Evolutionary conservation across 2,113 vertebrate genomes (phyloP).

Genomic region (Condylura cristata): DNA sequence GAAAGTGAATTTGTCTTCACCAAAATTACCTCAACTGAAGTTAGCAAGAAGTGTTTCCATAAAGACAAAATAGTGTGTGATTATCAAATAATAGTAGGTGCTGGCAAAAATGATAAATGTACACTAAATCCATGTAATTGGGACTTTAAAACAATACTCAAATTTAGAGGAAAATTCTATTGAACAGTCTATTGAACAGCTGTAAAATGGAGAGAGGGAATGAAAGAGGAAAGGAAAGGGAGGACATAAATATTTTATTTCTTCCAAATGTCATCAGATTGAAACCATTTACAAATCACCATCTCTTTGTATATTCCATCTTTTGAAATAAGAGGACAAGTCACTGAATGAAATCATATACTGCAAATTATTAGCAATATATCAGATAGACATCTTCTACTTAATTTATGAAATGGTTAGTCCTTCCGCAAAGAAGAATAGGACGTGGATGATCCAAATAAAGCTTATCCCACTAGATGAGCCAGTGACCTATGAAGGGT

Average conservation of each 20-base stretch:
- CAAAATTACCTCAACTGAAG: background rate
- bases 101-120: background rate
- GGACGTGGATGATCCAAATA: no score
- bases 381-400: no score
- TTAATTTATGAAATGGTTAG: no score
- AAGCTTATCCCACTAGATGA: background rate
- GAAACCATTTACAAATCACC: no score
- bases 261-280: background rate
- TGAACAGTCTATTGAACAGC: background rate
- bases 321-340: no score
- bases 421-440: background rate
- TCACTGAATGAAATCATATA: no score
- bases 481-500: background rate
- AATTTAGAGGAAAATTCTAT: background rate
- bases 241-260: slow-evolving; percentile 34
- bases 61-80: background rate
- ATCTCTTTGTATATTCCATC: no score
- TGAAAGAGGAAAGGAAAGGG: background rate
- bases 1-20: background rate
- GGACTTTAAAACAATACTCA: background rate
- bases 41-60: background rate
- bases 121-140: background rate
- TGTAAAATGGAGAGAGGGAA: background rate
- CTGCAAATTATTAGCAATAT: no score
- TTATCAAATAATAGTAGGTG: background rate